A percentile compares a stretch with the other conserved stretches of the same genome.
These are phyloP conservation scores for Enteromius viviparus DNA, from an alignment of 2,797 vertebrate species.

Conservation along the genomic window DNA sequence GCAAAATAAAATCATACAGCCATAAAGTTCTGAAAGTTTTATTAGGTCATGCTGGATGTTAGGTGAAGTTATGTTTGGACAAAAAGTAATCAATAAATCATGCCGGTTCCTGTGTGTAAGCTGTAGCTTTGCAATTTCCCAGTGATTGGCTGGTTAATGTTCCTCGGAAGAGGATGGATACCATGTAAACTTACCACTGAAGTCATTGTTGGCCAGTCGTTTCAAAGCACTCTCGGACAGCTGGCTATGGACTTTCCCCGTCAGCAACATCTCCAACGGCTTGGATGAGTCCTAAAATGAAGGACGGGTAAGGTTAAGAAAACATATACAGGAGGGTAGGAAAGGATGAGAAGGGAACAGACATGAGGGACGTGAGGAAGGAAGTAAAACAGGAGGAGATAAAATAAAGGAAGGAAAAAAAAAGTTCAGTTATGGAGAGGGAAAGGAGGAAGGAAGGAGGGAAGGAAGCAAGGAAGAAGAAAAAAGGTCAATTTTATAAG, in stretches of 20 bases:
- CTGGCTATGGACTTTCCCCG: constrained; percentile 83
- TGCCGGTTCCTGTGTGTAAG: neutral
- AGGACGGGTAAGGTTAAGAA: constrained; percentile 13
- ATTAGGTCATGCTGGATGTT: constrained; percentile 28
- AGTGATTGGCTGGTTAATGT: neutral
- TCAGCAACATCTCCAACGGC: constrained; percentile 84
- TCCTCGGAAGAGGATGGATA: neutral
- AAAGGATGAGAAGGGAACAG: neutral
- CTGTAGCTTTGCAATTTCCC: neutral
- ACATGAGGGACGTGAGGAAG: neutral
- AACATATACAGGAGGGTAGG: neutral
- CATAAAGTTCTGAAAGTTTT: constrained; percentile 22
- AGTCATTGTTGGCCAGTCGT: constrained; percentile 82
- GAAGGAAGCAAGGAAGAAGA: neutral
- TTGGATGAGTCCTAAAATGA: constrained; percentile 79
- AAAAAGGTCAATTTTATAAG: neutral
- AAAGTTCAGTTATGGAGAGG: neutral
- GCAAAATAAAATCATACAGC: constrained; percentile 26
- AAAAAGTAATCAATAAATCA: constrained; percentile 2
- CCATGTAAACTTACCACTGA: constrained; percentile 79
- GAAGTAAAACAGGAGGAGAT: neutral
- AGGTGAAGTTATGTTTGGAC: neutral
- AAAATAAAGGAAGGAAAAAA: neutral
- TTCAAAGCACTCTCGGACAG: constrained; percentile 82
- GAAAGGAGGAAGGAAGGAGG: neutral